Evolutionary conservation across 2,888 invertebrate species (phyloP).

Genomic region (Acrobeloides nanus): DNA sequence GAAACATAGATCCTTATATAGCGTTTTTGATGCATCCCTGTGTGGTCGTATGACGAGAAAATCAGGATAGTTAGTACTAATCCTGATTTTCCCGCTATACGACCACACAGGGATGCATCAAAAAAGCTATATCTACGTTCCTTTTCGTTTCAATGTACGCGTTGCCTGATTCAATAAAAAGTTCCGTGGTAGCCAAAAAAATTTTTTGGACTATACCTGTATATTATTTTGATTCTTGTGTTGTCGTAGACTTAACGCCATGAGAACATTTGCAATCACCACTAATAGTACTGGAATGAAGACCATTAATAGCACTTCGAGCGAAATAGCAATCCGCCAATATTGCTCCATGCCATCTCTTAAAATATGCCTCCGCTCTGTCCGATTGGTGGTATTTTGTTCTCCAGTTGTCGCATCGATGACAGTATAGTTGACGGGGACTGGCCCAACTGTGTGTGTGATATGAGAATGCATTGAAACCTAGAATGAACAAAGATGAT

Average conservation of each 20-base stretch:
- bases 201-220: too few relatives aligned
- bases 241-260: conserved; percentile 11
- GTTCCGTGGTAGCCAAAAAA: too few relatives aligned
- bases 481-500: neutral
- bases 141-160: too few relatives aligned
- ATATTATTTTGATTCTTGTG: conserved; percentile 15
- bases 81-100: too few relatives aligned
- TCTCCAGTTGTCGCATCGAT: neutral
- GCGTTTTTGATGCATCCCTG: too few relatives aligned
- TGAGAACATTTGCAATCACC: conserved; percentile 19
- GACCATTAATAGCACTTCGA: conserved; percentile 24
- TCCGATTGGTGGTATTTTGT: neutral
- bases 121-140: too few relatives aligned
- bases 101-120: too few relatives aligned
- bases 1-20: too few relatives aligned
- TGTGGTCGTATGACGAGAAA: too few relatives aligned
- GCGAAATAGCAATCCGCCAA: conserved; percentile 17
- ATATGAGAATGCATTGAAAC: conserved; percentile 26
- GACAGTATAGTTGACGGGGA: conserved; percentile 15
- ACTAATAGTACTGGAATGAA: conserved; percentile 29
- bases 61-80: too few relatives aligned
- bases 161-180: too few relatives aligned
- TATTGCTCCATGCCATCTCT: conserved; percentile 13
- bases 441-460: conserved; percentile 15
- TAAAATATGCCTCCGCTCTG: neutral